A percentile compares a stretch with the other conserved stretches of the same genome.
Conservation (phyloP, 2,888 invertebrate species). For the Tipula confusa region DNA sequence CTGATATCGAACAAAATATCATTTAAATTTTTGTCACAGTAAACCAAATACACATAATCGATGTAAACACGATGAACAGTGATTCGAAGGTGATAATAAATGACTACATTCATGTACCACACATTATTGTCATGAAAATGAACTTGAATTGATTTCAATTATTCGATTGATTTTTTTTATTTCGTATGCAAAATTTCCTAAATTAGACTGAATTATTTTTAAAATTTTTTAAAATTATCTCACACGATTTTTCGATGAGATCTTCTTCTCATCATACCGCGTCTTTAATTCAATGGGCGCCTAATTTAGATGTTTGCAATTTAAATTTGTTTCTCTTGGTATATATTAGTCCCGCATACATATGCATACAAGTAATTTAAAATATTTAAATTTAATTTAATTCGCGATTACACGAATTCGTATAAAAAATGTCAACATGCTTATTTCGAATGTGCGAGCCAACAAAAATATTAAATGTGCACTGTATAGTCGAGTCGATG, state of each 20-base stretch:
- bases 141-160: neutral
- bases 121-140: neutral
- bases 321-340: too few relatives aligned
- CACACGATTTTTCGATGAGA: neutral
- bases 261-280: neutral
- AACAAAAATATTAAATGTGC: neutral
- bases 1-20: neutral
- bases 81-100: neutral
- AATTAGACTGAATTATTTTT: conserved; percentile 12
- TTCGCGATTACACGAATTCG: neutral
- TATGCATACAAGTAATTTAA: neutral
- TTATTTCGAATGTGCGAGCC: neutral
- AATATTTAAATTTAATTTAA: neutral
- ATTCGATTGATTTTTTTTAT: neutral
- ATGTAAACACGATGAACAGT: neutral
- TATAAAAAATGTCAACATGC: neutral
- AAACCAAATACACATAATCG: neutral
- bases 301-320: neutral
- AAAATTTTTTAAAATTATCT: neutral
- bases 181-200: neutral
- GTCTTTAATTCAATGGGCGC: neutral
- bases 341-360: neutral
- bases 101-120: neutral
- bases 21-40: neutral
- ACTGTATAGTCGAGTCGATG: neutral